Base-by-base conservation (phyloP, 2,113 vertebrate species). In the Aleadryas rufinucha region DNA sequence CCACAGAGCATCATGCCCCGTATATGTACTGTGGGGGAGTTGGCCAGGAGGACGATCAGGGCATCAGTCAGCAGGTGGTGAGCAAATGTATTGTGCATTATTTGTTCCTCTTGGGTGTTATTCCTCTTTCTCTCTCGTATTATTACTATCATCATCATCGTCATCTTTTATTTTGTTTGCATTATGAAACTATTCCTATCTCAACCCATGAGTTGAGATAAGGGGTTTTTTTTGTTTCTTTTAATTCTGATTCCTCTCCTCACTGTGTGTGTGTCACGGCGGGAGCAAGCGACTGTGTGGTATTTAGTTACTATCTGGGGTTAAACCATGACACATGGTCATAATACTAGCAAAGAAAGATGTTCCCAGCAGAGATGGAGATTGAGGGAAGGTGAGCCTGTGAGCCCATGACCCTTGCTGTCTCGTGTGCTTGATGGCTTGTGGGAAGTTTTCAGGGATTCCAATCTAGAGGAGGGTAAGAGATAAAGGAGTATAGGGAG, bases 391-490 rank as follows among this genome's bases (percentile, higher is more conserved):
- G 78, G 80, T 90, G 76, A 93, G 86, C 70, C 68, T 0, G 2
- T 61, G 84, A 95, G 77, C 61, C 41, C 0, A 1, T 89, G 92
- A 91, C 92, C 82, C 76, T 95, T 70, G 59, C 79, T 81, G 52
- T 87, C 87, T 92, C 9, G 12, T 80, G 70, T 52, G 61, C 71
- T 83, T 2, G 1, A 49, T 61, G 78, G 42, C 83, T 80, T 92
- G 41, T 92, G 77, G 78, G 82, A 93, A 61, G 83, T 90, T 95
- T 96, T 96, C 85, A 68, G 79, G 64, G 79, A 96, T 92, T 96
- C 96, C 92, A 95, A 26, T 94, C 90, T 89, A 86, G 95, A 86
- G 41, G 56, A 90, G 79, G 92, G 88, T 94, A 93, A 93, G 79
- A 93, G 90, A 95, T 95, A 92, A 96, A 91, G 90, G 50, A 90